Conservation (phyloP, 2,888 invertebrate species). For the Seira ritae region DNA sequence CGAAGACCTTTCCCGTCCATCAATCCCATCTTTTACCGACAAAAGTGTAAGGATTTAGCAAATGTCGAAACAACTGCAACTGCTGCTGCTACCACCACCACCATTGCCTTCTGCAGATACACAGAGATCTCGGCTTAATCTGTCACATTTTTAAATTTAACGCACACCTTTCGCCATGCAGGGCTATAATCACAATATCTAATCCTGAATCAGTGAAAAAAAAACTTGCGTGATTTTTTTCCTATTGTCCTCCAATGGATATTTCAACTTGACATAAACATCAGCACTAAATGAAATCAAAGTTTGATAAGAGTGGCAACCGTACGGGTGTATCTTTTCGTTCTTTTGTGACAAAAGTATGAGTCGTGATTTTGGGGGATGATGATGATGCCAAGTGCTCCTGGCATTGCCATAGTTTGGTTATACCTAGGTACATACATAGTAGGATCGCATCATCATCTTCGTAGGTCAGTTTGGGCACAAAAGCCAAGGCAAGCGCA, state of each 20-base stretch:
- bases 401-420: slow-evolving; percentile 6
- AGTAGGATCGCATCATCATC: no score
- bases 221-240: no score
- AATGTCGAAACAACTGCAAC: slow-evolving; percentile 22
- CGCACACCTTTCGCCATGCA: slow-evolving; percentile 19
- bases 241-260: slow-evolving; percentile 39
- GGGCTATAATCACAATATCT: no score
- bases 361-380: no score
- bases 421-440: not conserved
- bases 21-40: no score
- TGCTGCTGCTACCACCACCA: not conserved
- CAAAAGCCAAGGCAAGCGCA: no score
- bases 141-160: slow-evolving; percentile 38
- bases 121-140: slow-evolving; percentile 48
- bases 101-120: not conserved
- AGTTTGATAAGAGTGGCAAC: slow-evolving; percentile 42
- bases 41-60: slow-evolving; percentile 49
- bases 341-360: no score
- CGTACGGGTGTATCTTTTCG: no score
- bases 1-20: no score
- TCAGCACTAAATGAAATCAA: slow-evolving; percentile 37
- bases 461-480: slow-evolving; percentile 50
- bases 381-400: slow-evolving; percentile 49
- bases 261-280: slow-evolving; percentile 54
- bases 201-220: no score